Evolutionary conservation across 2,888 invertebrate genomes (phyloP).

Genomic region (Stratiomys singularior): DNA sequence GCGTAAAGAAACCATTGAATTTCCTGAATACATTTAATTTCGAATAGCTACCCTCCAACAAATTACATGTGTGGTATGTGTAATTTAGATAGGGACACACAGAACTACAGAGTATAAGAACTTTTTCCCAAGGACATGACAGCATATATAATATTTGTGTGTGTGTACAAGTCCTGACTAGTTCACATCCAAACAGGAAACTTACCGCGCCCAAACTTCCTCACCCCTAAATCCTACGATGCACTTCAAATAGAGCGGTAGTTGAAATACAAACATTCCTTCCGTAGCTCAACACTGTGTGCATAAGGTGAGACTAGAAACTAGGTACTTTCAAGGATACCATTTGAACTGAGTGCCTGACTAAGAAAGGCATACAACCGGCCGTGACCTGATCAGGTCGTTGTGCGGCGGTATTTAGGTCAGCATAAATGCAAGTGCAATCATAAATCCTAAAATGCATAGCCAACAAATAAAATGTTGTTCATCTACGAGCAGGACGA

Average conservation of each 20-base stretch:
- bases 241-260: too few relatives aligned
- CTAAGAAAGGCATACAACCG: conserved; percentile 44
- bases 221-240: too few relatives aligned
- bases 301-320: too few relatives aligned
- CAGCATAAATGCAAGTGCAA: conserved; percentile 5
- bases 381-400: conserved; percentile 45
- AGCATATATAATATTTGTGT: too few relatives aligned
- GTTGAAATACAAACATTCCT: too few relatives aligned
- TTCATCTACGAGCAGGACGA: neutral
- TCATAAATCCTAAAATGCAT: conserved; percentile 24
- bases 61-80: conserved; percentile 8
- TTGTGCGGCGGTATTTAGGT: conserved; percentile 43
- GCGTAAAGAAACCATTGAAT: neutral
- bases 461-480: neutral
- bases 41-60: neutral
- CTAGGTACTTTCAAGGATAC: too few relatives aligned
- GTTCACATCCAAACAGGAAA: too few relatives aligned
- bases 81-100: neutral
- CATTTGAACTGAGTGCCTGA: neutral
- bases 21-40: neutral
- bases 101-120: neutral
- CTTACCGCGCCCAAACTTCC: too few relatives aligned
- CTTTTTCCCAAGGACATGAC: too few relatives aligned
- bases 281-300: too few relatives aligned
- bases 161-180: too few relatives aligned